Evolutionary conservation across 2,113 vertebrate genomes (phyloP), one percentile per base, ranked within the genome.

Genomic region (Phyllopteryx taeniolatus): DNA sequence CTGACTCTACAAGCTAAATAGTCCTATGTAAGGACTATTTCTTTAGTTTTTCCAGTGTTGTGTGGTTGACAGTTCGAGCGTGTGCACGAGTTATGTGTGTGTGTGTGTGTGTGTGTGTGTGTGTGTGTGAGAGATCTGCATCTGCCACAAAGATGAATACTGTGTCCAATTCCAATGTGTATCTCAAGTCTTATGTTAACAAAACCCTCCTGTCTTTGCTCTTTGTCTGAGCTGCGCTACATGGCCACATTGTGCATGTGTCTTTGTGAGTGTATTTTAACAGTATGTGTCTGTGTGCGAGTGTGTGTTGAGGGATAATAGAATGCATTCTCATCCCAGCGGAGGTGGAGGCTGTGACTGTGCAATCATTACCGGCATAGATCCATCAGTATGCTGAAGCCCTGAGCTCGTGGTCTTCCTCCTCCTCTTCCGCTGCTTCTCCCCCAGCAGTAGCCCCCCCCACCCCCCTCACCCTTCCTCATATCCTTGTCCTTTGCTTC

Each of bases 331-430:
- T 74, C 17, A 53, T 90, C 90, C 86, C 90, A 63, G 68, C 82
- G 81, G 88, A 88, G 46, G 75, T 81, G 82, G 79, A 76, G 85
- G 82, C 80, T 91, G 91, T 93, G 92, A 87, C 89, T 88, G 83
- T 88, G 88, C 91, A 93, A 91, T 92, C 91, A 92, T 92, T 94
- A 91, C 79, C 72, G 84, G 78, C 85, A 88, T 87, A 84, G 86
- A 90, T 90, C 86, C 84, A 92, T 91, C 88, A 91, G 86, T 85
- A 88, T 86, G 83, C 73, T 86, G 85, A 86, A 83, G 76, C 82
- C 70, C 76, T 57, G 69, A 81, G 35, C 78, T 68, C 78, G 69
- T 82, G 56, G 75, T 72, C 65, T 82, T 19, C 79, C 77, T 27
- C 49, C 69, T 76, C 67, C 47, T 66, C 20, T 39, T 27, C 60